These are phyloP conservation scores for Falco cherrug DNA, from an alignment of 2,797 vertebrate genomes.

Conservation along the genomic window DNA sequence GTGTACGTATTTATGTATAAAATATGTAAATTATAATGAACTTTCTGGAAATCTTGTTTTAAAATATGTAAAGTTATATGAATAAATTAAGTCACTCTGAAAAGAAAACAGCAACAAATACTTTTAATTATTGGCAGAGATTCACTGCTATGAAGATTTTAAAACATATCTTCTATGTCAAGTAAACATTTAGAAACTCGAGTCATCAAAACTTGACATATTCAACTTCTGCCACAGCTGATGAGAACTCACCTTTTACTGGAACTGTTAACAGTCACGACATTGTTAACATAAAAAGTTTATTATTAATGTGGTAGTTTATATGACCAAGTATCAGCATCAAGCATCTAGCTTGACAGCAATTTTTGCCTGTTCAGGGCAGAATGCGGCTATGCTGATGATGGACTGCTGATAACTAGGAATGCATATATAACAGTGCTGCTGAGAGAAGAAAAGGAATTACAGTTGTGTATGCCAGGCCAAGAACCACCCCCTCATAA, in stretches of 20 bases:
- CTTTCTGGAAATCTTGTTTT: background rate
- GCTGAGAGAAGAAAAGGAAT: background rate
- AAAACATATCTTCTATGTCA: background rate
- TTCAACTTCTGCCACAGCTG: background rate
- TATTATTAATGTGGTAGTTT: background rate
- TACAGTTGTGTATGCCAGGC: background rate
- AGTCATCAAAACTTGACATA: background rate
- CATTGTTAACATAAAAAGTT: background rate
- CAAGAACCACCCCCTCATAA: background rate
- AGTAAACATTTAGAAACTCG: background rate
- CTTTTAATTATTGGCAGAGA: background rate
- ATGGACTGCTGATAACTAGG: background rate
- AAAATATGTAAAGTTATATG: background rate
- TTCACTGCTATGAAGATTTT: background rate
- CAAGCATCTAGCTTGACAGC: background rate
- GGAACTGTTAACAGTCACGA: background rate
- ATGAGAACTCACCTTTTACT: background rate
- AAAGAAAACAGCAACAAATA: background rate
- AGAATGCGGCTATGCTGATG: background rate
- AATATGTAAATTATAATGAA: background rate
- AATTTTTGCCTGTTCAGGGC: background rate
- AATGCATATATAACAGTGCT: background rate
- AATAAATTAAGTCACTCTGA: background rate
- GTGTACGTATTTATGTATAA: background rate
- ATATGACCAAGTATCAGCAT: background rate